A percentile compares a stretch with the other conserved stretches of the same genome.
Conservation (phyloP, 2,797 vertebrate genomes). For the Atherinosoma microstoma region DNA sequence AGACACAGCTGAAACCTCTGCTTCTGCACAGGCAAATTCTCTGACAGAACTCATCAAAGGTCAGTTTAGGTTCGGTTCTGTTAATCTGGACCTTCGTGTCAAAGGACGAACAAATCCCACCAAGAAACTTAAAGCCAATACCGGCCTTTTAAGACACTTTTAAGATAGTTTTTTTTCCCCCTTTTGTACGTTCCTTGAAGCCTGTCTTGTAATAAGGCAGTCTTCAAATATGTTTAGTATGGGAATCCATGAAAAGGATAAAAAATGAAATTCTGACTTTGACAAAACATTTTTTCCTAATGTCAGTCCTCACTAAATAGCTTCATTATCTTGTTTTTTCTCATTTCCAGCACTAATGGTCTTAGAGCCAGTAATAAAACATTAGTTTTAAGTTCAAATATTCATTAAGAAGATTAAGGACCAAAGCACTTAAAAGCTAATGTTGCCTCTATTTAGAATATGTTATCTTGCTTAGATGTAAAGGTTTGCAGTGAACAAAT, state of each 20-base stretch:
- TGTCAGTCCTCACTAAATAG: background rate
- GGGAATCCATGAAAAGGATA: background rate
- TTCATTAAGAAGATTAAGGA: background rate
- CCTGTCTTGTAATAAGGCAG: background rate
- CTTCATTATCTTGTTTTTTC: background rate
- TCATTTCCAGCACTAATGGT: background rate
- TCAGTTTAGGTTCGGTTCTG: slow-evolving; percentile 5
- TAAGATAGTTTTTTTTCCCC: background rate
- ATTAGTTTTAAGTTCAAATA: background rate
- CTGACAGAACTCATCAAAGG: slow-evolving; percentile 1
- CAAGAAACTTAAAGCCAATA: background rate
- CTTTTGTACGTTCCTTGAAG: background rate
- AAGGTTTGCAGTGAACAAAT: background rate
- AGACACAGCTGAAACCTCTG: slow-evolving; percentile 6
- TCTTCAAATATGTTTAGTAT: background rate
- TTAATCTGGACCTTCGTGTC: background rate
- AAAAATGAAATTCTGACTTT: background rate
- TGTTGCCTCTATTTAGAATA: background rate
- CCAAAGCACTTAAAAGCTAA: background rate
- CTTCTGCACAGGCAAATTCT: slow-evolving; percentile 5
- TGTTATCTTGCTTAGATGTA: no score
- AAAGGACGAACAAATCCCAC: background rate
- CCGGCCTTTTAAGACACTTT: background rate
- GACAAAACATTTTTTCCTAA: background rate
- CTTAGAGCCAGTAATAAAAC: background rate